Evolutionary conservation across 2,888 invertebrate species (phyloP), one percentile per base, ranked within the genome.

Genomic region (Eupithecia tripunctaria): DNA sequence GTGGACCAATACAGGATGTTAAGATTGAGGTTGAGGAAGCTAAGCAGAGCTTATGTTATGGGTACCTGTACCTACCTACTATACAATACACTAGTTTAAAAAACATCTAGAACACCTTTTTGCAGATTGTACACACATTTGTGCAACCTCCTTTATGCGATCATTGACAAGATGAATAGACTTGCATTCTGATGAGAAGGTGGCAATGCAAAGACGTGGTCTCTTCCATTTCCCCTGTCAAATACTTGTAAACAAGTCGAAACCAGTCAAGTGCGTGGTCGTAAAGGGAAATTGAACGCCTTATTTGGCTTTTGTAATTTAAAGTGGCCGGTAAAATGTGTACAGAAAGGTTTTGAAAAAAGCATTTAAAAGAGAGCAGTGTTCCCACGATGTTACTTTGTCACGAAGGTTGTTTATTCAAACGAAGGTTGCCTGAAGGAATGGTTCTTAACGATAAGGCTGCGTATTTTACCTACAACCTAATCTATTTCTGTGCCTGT

Each of bases 221-320:
- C 63, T 32, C 56, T 71, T 71, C 68, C 71, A 68, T 67, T 72
- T n/a, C 38, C 64, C 64, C 25, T 70, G 67, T 72, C 72, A 75
- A 75, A 75, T 47, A 38, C 71, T 64, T 60, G 70, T 65, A 68
- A 67, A 70, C 64, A 70, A 38, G 62, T 43, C 36, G 65, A 65
- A 71, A 67, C 75, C 72, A 67, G 67, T 72, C 72, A 74, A 71
- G 51, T 66, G 66, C 71, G 59, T 60, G 59, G 29, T 41, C 43
- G 25, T 60, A 25, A 32, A 36, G 63, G 72, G 65, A 72, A 72
- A 72, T 70, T 64, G 63, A 72, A 32, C 67, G 38, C 72, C 67
- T 60, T 72, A 72, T 75, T 67, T 64, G 70, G 70, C 70, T 70
- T 75, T 75, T 72, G 67, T 65, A 66, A 72, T 67, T 68, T 67